Conservation (phyloP, 2,797 vertebrate species). For the Aldrovandia affinis region DNA sequence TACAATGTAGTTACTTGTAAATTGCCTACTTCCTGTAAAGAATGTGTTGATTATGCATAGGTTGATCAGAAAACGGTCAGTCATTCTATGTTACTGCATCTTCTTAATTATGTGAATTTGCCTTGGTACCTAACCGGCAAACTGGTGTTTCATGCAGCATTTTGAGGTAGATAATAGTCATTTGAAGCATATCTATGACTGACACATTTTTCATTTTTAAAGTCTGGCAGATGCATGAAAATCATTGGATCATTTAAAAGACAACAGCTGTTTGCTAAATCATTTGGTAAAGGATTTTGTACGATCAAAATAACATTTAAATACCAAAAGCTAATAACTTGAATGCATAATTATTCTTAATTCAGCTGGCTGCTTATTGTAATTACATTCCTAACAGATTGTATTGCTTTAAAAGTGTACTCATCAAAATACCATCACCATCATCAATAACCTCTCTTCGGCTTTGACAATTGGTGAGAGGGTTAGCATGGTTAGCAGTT, state of each 20-base stretch:
- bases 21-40: too few species aligned
- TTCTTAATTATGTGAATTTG: too few species aligned
- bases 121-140: too few species aligned
- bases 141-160: too few species aligned
- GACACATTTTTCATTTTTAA: constrained; percentile 35
- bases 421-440: too few species aligned
- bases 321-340: constrained; percentile 61
- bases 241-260: constrained; percentile 52
- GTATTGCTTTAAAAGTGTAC: constrained; percentile 55
- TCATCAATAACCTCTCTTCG: too few species aligned
- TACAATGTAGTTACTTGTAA: background rate
- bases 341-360: constrained; percentile 66
- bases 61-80: too few species aligned
- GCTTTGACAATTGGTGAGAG: too few species aligned
- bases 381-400: constrained; percentile 66
- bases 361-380: constrained; percentile 72
- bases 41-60: background rate
- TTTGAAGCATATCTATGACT: too few species aligned
- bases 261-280: constrained; percentile 73
- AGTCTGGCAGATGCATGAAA: constrained; percentile 48
- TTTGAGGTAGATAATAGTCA: too few species aligned
- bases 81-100: too few species aligned
- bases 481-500: too few species aligned
- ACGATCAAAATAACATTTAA: constrained; percentile 62
- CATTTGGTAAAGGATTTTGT: constrained; percentile 71